These are phyloP conservation scores for Pongo abelii DNA, from an alignment of 2,113 vertebrate genomes.

Conservation along the genomic window DNA sequence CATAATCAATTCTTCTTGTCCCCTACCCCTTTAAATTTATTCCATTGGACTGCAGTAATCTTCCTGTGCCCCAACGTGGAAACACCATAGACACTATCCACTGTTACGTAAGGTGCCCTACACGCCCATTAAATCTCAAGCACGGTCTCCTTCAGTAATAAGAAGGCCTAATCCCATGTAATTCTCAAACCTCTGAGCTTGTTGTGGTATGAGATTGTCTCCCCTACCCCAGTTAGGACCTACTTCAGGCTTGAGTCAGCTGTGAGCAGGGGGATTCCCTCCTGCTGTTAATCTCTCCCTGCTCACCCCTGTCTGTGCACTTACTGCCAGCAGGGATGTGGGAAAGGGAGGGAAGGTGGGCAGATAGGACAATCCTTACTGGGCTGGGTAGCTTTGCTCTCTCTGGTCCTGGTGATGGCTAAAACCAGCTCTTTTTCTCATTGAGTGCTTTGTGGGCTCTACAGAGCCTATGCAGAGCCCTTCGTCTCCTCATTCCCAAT, in stretches of 20 bases:
- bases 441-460: background rate
- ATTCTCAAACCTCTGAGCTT: background rate
- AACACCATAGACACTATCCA: background rate
- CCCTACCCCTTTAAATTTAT: background rate
- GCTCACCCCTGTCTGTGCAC: background rate
- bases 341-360: background rate
- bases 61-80: no score
- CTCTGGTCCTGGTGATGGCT: background rate
- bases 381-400: background rate
- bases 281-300: background rate
- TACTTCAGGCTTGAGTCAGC: background rate
- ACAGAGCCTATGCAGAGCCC: background rate
- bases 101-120: background rate
- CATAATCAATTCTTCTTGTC: background rate
- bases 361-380: background rate
- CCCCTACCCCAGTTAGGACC: no score
- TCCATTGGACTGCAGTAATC: background rate
- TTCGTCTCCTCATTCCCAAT: background rate
- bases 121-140: background rate
- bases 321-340: background rate
- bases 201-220: background rate
- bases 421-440: background rate
- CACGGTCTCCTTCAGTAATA: background rate
- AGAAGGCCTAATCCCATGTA: background rate
- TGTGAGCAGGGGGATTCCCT: background rate